A percentile compares a stretch with the other conserved stretches of the same genome.
Conservation (phyloP, 2,888 invertebrate species). For the Drosophila sordidula region DNA sequence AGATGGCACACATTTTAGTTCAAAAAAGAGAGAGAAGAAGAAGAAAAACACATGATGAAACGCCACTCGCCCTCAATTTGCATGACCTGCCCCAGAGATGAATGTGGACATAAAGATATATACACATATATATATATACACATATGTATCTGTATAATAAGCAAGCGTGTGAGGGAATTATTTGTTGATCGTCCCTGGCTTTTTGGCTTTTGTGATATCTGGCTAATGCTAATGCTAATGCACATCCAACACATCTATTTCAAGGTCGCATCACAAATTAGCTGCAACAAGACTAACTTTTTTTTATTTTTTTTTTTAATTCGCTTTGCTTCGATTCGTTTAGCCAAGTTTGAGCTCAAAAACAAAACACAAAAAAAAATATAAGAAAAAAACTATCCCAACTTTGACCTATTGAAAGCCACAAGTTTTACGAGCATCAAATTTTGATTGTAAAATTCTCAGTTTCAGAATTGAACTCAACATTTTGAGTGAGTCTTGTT, state of each 20-base stretch:
- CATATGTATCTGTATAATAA: not conserved
- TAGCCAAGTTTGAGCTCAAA: slow-evolving; percentile 3
- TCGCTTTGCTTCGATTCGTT: slow-evolving; percentile 8
- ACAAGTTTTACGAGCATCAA: slow-evolving; percentile 1
- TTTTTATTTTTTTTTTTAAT: slow-evolving; percentile 13
- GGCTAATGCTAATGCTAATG: slow-evolving; percentile 72
- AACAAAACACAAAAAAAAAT: not conserved
- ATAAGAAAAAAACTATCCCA: slow-evolving; percentile 18
- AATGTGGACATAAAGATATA: slow-evolving; percentile 17
- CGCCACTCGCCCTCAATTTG: slow-evolving; percentile 59
- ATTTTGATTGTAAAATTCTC: not conserved
- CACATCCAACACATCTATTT: slow-evolving; percentile 48
- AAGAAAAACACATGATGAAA: slow-evolving; percentile 39
- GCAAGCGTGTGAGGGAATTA: slow-evolving; percentile 2
- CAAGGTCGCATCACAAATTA: slow-evolving; percentile 56
- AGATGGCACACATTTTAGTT: slow-evolving; percentile 29
- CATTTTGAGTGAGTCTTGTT: slow-evolving; percentile 10
- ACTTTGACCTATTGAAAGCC: slow-evolving; percentile 55
- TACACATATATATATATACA: not conserved
- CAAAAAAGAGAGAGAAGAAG: not conserved
- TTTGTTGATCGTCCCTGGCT: slow-evolving; percentile 55
- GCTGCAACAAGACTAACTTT: slow-evolving; percentile 39
- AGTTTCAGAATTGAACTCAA: slow-evolving; percentile 25
- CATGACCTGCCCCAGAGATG: slow-evolving; percentile 54
- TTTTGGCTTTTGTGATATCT: slow-evolving; percentile 57